Evolutionary conservation across 1,140 invertebrate genomes (phyloP).

Genomic region (Megalonaias nervosa): DNA sequence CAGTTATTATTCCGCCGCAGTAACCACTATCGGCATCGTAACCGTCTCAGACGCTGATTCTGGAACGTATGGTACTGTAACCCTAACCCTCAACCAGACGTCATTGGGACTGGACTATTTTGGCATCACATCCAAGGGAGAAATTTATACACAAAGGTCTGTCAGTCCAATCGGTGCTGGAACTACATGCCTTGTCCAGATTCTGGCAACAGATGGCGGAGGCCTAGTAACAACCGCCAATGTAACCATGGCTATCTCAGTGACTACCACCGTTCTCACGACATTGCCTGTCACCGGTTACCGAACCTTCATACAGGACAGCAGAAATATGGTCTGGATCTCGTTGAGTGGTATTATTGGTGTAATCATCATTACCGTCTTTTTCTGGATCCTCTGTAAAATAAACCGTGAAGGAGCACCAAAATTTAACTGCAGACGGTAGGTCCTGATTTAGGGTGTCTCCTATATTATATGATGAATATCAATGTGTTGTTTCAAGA

Average conservation of each 20-base stretch:
- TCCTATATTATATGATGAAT: too few species aligned
- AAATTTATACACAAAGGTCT: conserved; percentile 3
- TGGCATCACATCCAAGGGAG: conserved; percentile 2
- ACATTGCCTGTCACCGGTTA: conserved; percentile 5
- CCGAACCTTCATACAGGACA: conserved; percentile 12
- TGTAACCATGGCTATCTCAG: not conserved
- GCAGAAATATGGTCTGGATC: conserved; percentile 17
- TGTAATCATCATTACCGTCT: not conserved
- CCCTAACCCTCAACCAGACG: not conserved
- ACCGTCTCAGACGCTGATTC: too few species aligned
- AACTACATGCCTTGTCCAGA: not conserved
- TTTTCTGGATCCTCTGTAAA: not conserved
- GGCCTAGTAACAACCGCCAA: conserved; percentile 1
- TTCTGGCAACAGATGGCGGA: conserved; percentile 8
- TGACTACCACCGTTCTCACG: conserved; percentile 11
- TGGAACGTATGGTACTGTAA: too few species aligned
- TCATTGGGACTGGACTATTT: conserved; percentile 9
- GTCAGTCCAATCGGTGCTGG: not conserved
- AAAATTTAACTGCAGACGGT: too few species aligned
- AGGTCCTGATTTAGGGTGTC: too few species aligned
- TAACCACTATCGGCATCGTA: too few species aligned
- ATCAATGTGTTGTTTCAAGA: too few species aligned
- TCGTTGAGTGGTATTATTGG: not conserved
- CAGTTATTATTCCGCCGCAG: too few species aligned
- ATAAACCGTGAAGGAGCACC: too few species aligned